Percentiles rank a stretch among this genome's conserved stretches.
These are phyloP conservation scores for Anastrepha obliqua DNA, from an alignment of 1,140 invertebrate genomes.

Conservation along the genomic window DNA sequence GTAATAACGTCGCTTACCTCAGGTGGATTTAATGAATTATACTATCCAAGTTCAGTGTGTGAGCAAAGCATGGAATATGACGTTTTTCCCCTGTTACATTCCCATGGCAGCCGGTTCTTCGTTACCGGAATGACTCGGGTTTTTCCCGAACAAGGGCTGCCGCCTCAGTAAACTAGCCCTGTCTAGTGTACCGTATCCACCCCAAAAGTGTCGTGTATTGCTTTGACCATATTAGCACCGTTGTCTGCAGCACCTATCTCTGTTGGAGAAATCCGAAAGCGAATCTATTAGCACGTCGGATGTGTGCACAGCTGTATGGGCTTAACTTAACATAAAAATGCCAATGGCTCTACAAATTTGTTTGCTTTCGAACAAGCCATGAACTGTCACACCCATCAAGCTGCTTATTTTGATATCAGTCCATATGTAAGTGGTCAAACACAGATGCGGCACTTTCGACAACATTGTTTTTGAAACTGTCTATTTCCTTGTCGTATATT, in stretches of 20 bases:
- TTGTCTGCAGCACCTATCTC: no score
- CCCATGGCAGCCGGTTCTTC: background rate
- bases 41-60: background rate
- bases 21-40: background rate
- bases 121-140: no score
- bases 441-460: background rate
- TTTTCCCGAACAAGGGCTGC: no score
- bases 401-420: background rate
- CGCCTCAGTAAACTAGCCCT: no score
- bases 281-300: no score
- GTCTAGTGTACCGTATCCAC: background rate
- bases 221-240: no score
- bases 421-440: conserved; percentile 13
- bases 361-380: conserved; percentile 20
- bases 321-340: background rate
- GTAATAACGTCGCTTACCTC: background rate
- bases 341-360: background rate
- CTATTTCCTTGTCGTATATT: conserved; percentile 1
- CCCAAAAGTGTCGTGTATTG: no score
- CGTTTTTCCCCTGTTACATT: background rate
- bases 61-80: conserved; percentile 7
- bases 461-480: background rate
- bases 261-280: no score
- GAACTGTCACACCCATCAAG: background rate
- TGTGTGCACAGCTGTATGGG: no score